Base-by-base conservation (phyloP, 2,797 vertebrate species). In the Capromys pilorides region DNA sequence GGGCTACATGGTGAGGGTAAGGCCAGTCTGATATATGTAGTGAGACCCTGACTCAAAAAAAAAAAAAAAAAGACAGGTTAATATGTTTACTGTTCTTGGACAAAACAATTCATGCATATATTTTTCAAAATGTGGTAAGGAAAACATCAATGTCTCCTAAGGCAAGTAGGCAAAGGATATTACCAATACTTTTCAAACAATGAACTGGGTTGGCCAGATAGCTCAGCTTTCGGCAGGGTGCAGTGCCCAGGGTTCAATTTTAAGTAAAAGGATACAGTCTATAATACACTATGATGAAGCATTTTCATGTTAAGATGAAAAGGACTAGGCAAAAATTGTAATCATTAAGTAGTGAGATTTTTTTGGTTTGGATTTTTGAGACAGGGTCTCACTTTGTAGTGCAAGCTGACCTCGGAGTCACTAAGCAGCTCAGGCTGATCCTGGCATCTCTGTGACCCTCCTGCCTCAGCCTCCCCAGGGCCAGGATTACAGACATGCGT, bases 61-160 rank as follows among this genome's bases (percentile, higher is more conserved):
- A 61, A 59, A n/a, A n/a, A n/a, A n/a, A n/a, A n/a, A n/a, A n/a
- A n/a, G 6, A 22, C 21, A 36, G n/a, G 49, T 90, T 69, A 92
- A 24, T 88, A 80, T 86, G 75, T 90, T 93, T 91, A 91, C 86
- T 91, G 39, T 82, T 82, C 85, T 88, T 91, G 51, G 84, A 86
- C 86, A 49, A 92, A 82, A 9, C 22, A 91, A 62, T 57, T 78
- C 19, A 71, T 16, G 73, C 8, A 57, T 24, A 36, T 86, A 80
- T 88, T 90, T 95, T 28, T 77, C 33, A 71, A 19, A 94, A 79
- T 41, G 61, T 51, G 28, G 41, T 31, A 88, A 84, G 16, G 77
- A 93, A 54, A 88, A 67, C 21, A 82, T 66, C 82, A 82, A 75
- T 19, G 79, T 84, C 77, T 89, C 71, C 26, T 49, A 86, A 91